Evolutionary conservation across 2,888 invertebrate genomes (phyloP).

Genomic region (Oligia fasciuncula): DNA sequence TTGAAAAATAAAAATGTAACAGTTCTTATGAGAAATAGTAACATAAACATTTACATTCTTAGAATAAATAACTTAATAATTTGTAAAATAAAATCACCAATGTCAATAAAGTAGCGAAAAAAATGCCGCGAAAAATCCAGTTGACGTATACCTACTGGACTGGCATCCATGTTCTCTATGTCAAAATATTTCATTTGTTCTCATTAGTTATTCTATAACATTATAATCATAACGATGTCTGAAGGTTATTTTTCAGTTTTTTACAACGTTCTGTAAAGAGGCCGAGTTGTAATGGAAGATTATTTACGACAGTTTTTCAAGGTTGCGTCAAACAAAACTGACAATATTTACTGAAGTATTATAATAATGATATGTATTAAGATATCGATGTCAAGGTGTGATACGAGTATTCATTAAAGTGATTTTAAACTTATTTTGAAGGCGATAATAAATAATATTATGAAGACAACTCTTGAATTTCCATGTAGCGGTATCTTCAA

Average conservation of each 20-base stretch:
- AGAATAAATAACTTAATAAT: constrained; percentile 12
- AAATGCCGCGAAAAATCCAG: constrained; percentile 34
- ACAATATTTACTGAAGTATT: constrained; percentile 77
- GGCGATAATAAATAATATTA: constrained; percentile 23
- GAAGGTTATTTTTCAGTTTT: constrained; percentile 57
- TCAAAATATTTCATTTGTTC: constrained; percentile 57
- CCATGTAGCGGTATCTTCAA: too few species aligned
- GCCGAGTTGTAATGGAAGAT: constrained; percentile 56
- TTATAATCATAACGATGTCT: constrained; percentile 56
- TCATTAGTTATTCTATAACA: constrained; percentile 48
- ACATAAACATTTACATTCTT: constrained; percentile 4
- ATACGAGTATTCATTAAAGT: constrained; percentile 30
- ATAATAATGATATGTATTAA: constrained; percentile 69
- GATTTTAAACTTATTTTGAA: constrained; percentile 64
- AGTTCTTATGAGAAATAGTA: neutral
- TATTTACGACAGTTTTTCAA: constrained; percentile 74
- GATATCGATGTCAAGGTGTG: constrained; percentile 80
- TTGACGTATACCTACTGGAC: constrained; percentile 20
- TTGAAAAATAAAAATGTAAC: neutral
- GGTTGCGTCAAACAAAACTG: constrained; percentile 71
- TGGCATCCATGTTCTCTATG: constrained; percentile 43
- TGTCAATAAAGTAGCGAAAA: constrained; percentile 9
- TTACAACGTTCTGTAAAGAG: constrained; percentile 56
- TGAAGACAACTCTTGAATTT: neutral
- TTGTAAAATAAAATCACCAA: constrained; percentile 25